phyloP scores from a whole-genome alignment of 1,140 invertebrate species.

The Lucilia cuprina region DNA sequence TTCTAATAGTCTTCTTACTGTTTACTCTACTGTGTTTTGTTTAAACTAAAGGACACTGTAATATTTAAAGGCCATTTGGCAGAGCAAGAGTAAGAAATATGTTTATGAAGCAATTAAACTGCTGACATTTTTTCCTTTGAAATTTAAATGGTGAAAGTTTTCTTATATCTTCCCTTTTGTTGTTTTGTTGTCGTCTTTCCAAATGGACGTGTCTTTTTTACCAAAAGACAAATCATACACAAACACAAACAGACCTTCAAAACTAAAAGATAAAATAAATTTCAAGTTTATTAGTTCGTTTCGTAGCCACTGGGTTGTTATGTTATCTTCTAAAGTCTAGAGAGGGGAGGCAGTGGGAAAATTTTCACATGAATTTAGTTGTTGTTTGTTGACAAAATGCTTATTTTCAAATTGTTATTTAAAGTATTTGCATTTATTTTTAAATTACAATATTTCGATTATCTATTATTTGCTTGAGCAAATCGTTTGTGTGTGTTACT shows the following conservation, averaged over 20 bases:
- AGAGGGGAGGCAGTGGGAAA: neutral
- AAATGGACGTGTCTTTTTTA: conserved; percentile 7
- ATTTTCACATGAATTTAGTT: neutral
- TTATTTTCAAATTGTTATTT: neutral
- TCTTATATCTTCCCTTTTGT: neutral
- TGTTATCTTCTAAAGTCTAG: neutral
- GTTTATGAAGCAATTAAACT: conserved; percentile 17
- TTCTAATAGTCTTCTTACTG: no score
- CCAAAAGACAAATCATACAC: neutral
- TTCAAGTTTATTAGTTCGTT: neutral
- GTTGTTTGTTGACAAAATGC: neutral
- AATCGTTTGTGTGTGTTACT: no score
- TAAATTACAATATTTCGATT: neutral
- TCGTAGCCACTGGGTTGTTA: neutral
- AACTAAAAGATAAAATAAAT: neutral
- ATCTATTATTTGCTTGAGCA: neutral
- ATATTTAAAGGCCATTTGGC: neutral
- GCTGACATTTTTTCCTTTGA: conserved; percentile 3
- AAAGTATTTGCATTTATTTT: neutral
- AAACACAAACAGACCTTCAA: neutral
- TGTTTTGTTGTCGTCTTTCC: neutral
- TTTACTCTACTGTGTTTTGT: no score
- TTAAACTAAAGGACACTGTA: no score
- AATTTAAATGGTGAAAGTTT: neutral
- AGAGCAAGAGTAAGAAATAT: neutral